phyloP scores from a whole-genome alignment of 2,888 invertebrate species.

The Merodon equestris region DNA sequence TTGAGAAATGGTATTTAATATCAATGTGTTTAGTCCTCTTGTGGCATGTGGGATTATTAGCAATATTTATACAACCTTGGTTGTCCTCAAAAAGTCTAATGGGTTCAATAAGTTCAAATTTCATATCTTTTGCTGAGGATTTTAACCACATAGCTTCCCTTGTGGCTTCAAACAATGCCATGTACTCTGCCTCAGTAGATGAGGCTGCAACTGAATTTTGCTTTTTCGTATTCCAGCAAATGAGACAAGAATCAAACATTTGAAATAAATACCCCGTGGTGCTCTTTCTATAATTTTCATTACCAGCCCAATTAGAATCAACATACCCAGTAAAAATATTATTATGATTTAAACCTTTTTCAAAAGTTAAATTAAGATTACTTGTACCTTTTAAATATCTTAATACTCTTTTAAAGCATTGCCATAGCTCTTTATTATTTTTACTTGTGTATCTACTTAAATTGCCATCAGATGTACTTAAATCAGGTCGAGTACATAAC shows the following conservation, averaged over 20 bases:
- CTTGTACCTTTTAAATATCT: constrained; percentile 7
- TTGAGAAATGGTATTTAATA: constrained; percentile 37
- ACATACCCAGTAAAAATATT: constrained; percentile 29
- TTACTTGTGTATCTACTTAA: constrained; percentile 44
- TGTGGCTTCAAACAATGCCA: constrained; percentile 33
- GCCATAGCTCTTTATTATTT: constrained; percentile 53
- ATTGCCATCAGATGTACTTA: constrained; percentile 1
- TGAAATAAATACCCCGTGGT: constrained; percentile 30
- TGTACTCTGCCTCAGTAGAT: too few species aligned
- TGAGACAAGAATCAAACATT: constrained; percentile 19
- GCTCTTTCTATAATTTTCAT: constrained; percentile 21
- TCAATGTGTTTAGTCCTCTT: constrained; percentile 53
- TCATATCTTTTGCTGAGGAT: constrained; percentile 37
- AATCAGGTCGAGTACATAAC: constrained; percentile 3
- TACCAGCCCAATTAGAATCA: constrained; percentile 27
- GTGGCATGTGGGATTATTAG: constrained; percentile 47
- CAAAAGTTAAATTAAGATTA: constrained; percentile 7
- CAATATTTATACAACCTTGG: constrained; percentile 45
- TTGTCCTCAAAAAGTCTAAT: constrained; percentile 37
- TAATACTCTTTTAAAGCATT: constrained; percentile 33
- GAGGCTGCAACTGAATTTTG: constrained; percentile 18
- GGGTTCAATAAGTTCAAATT: constrained; percentile 11
- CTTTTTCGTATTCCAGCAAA: constrained; percentile 21
- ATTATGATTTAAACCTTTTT: constrained; percentile 2
- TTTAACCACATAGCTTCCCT: constrained; percentile 34